Evolutionary conservation across 2,888 invertebrate species (phyloP).

Genomic region (Hipparchia sbordonii): DNA sequence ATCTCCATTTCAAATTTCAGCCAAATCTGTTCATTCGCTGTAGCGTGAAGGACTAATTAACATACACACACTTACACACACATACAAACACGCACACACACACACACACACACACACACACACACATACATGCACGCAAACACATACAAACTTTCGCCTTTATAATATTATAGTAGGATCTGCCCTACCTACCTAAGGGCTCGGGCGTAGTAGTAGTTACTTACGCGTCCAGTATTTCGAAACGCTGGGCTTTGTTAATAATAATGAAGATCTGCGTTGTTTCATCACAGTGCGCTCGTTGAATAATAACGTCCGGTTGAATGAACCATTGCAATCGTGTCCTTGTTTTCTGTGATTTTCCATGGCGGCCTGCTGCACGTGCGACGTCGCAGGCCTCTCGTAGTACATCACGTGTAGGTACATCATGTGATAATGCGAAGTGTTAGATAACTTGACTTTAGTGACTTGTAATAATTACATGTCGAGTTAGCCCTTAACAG

Average conservation of each 20-base stretch:
- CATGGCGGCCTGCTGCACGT: conserved; percentile 63
- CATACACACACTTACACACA: no score
- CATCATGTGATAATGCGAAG: neutral
- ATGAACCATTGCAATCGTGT: conserved; percentile 80
- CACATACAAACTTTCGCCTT: no score
- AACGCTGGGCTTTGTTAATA: conserved; percentile 74
- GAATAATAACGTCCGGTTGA: conserved; percentile 81
- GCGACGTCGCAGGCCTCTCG: conserved; percentile 45
- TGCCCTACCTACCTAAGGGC: conserved; percentile 30
- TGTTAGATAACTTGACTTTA: neutral
- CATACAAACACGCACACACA: no score
- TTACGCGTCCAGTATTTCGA: conserved; percentile 69
- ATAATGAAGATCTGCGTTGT: conserved; percentile 70
- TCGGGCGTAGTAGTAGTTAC: conserved; percentile 19
- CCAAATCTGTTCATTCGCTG: no score
- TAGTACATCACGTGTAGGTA: conserved; percentile 25
- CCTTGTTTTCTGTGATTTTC: conserved; percentile 83
- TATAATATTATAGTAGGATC: no score
- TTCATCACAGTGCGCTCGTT: conserved; percentile 78
- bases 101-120: no score
- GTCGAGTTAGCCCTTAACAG: no score
- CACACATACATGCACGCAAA: no score
- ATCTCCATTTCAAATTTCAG: no score
- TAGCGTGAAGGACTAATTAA: no score
- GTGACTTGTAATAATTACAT: no score